phyloP scores from a whole-genome alignment of 2,888 invertebrate species.

The Cosmopolites sordidus region DNA sequence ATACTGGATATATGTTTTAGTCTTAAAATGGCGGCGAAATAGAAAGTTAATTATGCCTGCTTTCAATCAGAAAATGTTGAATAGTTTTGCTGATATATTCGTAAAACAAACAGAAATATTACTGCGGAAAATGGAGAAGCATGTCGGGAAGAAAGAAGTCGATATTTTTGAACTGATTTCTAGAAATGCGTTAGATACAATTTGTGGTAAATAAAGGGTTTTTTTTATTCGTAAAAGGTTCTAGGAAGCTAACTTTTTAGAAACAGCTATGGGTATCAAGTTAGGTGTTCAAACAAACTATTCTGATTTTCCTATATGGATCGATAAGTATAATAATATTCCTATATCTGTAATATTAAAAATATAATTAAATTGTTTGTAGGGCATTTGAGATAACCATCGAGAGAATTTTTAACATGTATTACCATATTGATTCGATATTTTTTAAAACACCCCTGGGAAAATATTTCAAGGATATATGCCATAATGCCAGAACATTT shows the following conservation, averaged over 20 bases:
- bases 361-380: no score
- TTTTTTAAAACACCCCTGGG: conserved; percentile 27
- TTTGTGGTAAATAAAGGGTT: conserved; percentile 51
- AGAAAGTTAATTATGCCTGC: conserved; percentile 60
- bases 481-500: conserved; percentile 25
- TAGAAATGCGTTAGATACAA: conserved; percentile 58
- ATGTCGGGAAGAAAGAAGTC: conserved; percentile 47
- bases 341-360: no score
- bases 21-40: conserved; percentile 57
- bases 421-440: conserved; percentile 31
- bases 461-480: conserved; percentile 17
- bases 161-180: conserved; percentile 56
- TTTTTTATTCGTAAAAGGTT: not conserved
- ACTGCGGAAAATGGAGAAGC: conserved; percentile 47
- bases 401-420: conserved; percentile 31
- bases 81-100: conserved; percentile 60
- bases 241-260: conserved; percentile 41
- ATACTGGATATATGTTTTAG: no score
- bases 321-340: conserved; percentile 36
- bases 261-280: conserved; percentile 68
- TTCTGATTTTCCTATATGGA: conserved; percentile 50
- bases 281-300: conserved; percentile 57
- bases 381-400: conserved; percentile 32
- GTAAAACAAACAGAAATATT: conserved; percentile 56
- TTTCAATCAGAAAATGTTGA: conserved; percentile 60